These are phyloP conservation scores for Hypocryptadius cinnamomeus DNA, from an alignment of 2,113 vertebrate species.

Conservation along the genomic window DNA sequence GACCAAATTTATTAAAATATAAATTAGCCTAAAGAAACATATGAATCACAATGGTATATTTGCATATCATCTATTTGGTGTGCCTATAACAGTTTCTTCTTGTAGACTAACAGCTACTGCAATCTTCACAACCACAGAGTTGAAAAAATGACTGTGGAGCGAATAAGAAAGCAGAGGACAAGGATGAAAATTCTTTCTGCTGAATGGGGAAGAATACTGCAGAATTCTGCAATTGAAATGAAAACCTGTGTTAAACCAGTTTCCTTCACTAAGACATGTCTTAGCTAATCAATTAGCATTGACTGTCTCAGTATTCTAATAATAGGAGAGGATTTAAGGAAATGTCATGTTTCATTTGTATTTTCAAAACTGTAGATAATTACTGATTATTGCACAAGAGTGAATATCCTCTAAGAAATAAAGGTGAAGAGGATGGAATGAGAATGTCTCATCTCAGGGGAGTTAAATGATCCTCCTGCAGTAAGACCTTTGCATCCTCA, in stretches of 20 bases:
- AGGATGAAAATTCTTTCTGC: neutral
- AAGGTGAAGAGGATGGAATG: neutral
- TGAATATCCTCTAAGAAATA: neutral
- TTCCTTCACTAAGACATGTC: neutral
- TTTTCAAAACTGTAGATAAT: neutral
- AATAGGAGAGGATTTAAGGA: neutral
- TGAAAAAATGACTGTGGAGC: neutral
- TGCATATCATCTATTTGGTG: neutral
- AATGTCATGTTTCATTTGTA: neutral
- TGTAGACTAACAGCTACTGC: neutral
- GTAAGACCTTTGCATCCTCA: neutral
- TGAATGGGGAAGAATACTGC: neutral
- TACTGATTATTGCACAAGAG: neutral
- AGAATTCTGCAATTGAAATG: conserved; percentile 16
- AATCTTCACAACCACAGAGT: neutral
- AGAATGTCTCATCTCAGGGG: neutral
- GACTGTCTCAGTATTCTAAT: neutral
- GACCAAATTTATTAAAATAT: conserved; percentile 47
- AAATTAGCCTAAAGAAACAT: conserved; percentile 48
- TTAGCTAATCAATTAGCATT: neutral
- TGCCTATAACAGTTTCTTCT: neutral
- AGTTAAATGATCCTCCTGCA: neutral
- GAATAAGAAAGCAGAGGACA: neutral
- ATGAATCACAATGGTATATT: conserved; percentile 30
- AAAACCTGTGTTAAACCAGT: neutral